A percentile compares a stretch with the other conserved stretches of the same genome.
Evolutionary conservation across 2,888 invertebrate genomes (phyloP).

Genomic region (Melipona bicolor): DNA sequence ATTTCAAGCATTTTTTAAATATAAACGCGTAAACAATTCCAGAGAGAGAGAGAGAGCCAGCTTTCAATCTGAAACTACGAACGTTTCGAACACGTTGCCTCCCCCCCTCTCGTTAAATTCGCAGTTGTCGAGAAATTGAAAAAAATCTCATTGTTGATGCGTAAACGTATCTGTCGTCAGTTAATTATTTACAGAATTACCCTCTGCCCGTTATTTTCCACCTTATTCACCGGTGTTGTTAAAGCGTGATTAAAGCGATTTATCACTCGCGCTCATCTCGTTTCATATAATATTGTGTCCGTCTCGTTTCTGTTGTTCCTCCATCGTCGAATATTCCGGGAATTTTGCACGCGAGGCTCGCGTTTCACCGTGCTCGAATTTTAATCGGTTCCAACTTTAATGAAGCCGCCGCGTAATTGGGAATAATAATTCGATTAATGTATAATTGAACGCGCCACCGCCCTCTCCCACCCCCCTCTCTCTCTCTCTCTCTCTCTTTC

Average conservation of each 20-base stretch:
- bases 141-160: neutral
- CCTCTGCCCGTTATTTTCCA: neutral
- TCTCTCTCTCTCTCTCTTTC: too few relatives aligned
- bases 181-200: neutral
- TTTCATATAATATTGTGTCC: neutral
- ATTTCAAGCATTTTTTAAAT: neutral
- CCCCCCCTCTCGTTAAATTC: too few relatives aligned
- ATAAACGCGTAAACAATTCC: neutral
- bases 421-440: conserved; percentile 58
- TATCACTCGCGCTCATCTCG: neutral
- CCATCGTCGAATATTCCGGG: conserved; percentile 3
- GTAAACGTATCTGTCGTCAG: neutral
- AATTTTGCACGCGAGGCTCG: conserved; percentile 19
- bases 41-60: too few relatives aligned
- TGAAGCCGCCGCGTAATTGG: conserved; percentile 42
- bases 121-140: too few relatives aligned
- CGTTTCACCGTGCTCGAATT: conserved; percentile 37
- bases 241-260: neutral
- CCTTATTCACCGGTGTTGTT: neutral
- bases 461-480: too few relatives aligned
- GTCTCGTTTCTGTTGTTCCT: neutral
- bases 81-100: too few relatives aligned
- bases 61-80: neutral
- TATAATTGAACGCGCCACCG: conserved; percentile 41
- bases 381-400: conserved; percentile 53